Base-by-base conservation (phyloP, 1,140 invertebrate genomes). In the Drosophila sp. region DNA sequence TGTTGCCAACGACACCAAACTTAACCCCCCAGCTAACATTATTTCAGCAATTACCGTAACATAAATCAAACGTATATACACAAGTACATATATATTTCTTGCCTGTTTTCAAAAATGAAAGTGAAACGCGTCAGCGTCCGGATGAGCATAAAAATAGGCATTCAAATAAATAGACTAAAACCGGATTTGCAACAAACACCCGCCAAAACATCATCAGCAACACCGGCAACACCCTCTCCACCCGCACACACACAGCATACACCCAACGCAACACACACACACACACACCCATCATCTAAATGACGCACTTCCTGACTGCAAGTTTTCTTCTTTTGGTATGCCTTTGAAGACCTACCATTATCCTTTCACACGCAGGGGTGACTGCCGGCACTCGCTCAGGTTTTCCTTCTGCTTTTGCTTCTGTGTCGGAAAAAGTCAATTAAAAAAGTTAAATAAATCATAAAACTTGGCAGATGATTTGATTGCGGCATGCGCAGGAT, bases 371-470 rank as follows among this genome's bases (percentile, higher is more conserved):
- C 81, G 85, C 89, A 90, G 81, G 65, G 56, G 58, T 62, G 58
- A 64, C 33, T 68, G 62, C 62, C 62, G 62, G 33, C 44, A 47
- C 44, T 47, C 44, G 44, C 44, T 58, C 56, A 71, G 72, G 67
- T 66, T 67, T 67, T 50, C 17, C 44, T 50, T 50, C 38, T 58
- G 44, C 60, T 54, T 2, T 60, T 65, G 29, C 58, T 63, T 57
- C 60, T 60, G 33, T 62, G 58, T 86, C 76, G 90, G 90, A 91
- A 91, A 91, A 91, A 91, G 90, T 91, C 90, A 91, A 91, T 91
- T 91, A 91, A 91, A 91, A 91, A 91, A 91, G 90, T 91, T 91
- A 91, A 91, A 91, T 91, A 91, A 91, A 91, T 91, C 90, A 91
- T 91, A 91, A 91, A 35, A 83, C 80, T 87, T 91, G 90, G 85